phyloP scores from a whole-genome alignment of 2,113 vertebrate genomes.

The Podilymbus podiceps region DNA sequence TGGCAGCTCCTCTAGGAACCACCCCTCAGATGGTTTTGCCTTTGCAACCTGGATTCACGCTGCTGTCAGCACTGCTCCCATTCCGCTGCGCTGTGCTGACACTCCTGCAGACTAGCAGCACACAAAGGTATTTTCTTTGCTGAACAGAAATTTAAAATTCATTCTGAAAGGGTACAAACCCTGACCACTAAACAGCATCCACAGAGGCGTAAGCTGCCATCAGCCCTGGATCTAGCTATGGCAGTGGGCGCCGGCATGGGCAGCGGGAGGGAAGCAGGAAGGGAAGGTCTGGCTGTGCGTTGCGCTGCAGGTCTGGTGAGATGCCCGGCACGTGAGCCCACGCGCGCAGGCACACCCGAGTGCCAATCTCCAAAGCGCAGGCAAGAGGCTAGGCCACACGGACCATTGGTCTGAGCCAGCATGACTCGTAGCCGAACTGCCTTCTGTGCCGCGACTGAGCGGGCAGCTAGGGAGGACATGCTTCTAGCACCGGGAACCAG shows the following conservation, averaged over 20 bases:
- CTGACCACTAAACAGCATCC: not conserved
- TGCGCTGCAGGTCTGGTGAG: no score
- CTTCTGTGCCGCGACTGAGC: not conserved
- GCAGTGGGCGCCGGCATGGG: not conserved
- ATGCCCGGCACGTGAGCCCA: not conserved
- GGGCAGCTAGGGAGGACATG: not conserved
- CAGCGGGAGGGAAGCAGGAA: not conserved
- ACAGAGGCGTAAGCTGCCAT: not conserved
- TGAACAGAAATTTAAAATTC: not conserved
- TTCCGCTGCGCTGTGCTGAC: not conserved
- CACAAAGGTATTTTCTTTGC: not conserved
- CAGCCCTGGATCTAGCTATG: not conserved
- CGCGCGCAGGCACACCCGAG: not conserved
- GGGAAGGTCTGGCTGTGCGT: no score
- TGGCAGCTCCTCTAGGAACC: not conserved
- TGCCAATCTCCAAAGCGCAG: not conserved
- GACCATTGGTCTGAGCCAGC: not conserved
- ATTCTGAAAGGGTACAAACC: not conserved
- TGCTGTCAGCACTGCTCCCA: not conserved
- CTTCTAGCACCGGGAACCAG: not conserved
- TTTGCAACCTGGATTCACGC: not conserved
- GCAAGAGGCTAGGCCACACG: not conserved
- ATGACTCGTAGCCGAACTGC: not conserved
- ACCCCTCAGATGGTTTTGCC: not conserved
- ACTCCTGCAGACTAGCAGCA: not conserved